Percentiles rank a stretch among this genome's conserved stretches.
Evolutionary conservation across 2,113 vertebrate species (phyloP).

Genomic region (Podarcis raffonei): DNA sequence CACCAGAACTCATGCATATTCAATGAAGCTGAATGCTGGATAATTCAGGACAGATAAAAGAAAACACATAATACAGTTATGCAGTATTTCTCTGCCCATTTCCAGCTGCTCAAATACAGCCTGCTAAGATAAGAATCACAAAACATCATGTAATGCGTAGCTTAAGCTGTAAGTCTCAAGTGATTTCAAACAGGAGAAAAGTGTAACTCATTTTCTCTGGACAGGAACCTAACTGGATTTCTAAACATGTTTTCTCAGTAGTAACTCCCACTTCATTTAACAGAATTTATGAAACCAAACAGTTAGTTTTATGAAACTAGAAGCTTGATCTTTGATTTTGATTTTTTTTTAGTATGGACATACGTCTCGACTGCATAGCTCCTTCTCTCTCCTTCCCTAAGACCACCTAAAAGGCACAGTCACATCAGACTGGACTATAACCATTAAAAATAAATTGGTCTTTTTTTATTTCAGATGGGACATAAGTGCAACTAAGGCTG

Average conservation of each 20-base stretch:
- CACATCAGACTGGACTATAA: no score
- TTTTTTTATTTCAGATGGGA: no score
- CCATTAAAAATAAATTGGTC: no score
- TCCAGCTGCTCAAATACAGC: not conserved
- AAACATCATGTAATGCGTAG: not conserved
- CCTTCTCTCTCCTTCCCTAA: not conserved
- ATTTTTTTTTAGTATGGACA: not conserved
- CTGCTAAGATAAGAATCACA: not conserved
- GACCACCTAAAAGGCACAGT: not conserved
- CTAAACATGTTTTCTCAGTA: no score
- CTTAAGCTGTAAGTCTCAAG: not conserved
- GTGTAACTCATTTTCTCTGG: not conserved
- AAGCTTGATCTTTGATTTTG: not conserved
- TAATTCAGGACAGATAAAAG: no score
- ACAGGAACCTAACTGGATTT: not conserved
- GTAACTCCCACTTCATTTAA: no score
- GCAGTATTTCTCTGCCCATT: not conserved
- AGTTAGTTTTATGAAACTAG: not conserved
- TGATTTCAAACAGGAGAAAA: rapidly evolving
- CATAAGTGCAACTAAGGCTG: no score
- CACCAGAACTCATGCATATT: no score
- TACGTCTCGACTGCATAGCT: not conserved
- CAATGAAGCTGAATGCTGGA: no score
- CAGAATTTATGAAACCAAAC: no score
- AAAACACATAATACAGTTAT: no score